Conservation (phyloP, 2,888 invertebrate genomes). For the Cylloceria caligata region DNA sequence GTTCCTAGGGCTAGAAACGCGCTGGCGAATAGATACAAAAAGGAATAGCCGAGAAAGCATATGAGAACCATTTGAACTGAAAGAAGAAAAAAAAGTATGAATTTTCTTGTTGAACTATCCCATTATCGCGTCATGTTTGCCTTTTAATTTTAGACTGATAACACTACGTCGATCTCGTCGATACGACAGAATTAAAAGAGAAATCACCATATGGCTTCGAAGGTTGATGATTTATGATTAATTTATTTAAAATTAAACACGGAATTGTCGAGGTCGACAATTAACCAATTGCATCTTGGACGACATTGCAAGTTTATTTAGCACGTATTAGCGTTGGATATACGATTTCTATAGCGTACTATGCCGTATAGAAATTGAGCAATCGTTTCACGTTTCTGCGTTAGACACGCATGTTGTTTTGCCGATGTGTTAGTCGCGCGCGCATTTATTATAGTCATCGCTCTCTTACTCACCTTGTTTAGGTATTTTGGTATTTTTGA, state of each 20-base stretch:
- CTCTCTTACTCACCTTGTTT: conserved; percentile 72
- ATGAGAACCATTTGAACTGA: conserved; percentile 77
- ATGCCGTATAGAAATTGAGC: conserved; percentile 28
- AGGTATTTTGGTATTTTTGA: conserved; percentile 73
- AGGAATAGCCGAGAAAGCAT: conserved; percentile 77
- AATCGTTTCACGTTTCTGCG: conserved; percentile 59
- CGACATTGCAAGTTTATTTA: not conserved
- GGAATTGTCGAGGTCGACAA: not conserved
- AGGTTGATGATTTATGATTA: conserved; percentile 26
- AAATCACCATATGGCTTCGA: conserved; percentile 36
- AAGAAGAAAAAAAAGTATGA: conserved; percentile 46
- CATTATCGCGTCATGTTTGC: conserved; percentile 40
- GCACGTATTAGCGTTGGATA: not conserved
- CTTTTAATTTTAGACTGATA: conserved; percentile 54
- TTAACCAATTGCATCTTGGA: not conserved
- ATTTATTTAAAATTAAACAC: not conserved
- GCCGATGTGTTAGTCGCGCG: conserved; percentile 3
- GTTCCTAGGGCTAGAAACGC: conserved; percentile 80
- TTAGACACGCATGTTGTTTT: conserved; percentile 36
- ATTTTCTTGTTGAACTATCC: conserved; percentile 52
- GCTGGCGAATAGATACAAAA: conserved; percentile 77
- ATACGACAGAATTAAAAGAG: conserved; percentile 7
- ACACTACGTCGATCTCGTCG: conserved; percentile 28
- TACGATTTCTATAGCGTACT: conserved; percentile 39
- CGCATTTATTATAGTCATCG: not conserved